These are phyloP conservation scores for Corydoras maculifer DNA, from an alignment of 2,113 vertebrate genomes.

Conservation along the genomic window DNA sequence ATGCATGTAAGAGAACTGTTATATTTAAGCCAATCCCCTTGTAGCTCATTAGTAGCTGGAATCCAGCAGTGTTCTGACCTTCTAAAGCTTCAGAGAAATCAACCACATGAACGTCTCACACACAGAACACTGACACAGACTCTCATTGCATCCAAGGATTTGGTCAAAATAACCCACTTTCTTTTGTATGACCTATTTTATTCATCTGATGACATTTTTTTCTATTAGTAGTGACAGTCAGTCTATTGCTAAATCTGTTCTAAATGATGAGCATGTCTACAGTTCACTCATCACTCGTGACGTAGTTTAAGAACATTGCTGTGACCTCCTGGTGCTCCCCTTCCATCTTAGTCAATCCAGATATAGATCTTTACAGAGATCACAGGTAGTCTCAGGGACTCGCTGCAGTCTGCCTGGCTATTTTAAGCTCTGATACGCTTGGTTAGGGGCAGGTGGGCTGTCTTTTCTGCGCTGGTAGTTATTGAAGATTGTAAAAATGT, in stretches of 20 bases:
- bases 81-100: constrained; percentile 14
- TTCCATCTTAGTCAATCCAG: constrained; percentile 12
- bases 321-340: constrained; percentile 15
- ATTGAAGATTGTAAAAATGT: constrained; percentile 53
- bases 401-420: constrained; percentile 29
- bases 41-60: constrained; percentile 19
- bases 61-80: constrained; percentile 20
- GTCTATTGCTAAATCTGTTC: background rate
- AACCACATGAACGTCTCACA: background rate
- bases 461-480: constrained; percentile 46
- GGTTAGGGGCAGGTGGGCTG: constrained; percentile 30
- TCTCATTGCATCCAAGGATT: too few relatives aligned
- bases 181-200: too few relatives aligned
- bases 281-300: background rate
- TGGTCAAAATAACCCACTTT: background rate
- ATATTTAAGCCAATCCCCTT: background rate
- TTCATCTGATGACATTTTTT: background rate
- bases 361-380: constrained; percentile 21
- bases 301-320: constrained; percentile 4
- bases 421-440: constrained; percentile 38
- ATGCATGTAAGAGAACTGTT: background rate
- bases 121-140: background rate
- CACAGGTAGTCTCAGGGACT: constrained; percentile 39
- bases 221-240: background rate
- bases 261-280: background rate